Base-by-base conservation (phyloP, 2,888 invertebrate species). In the Caradrina kadenii region DNA sequence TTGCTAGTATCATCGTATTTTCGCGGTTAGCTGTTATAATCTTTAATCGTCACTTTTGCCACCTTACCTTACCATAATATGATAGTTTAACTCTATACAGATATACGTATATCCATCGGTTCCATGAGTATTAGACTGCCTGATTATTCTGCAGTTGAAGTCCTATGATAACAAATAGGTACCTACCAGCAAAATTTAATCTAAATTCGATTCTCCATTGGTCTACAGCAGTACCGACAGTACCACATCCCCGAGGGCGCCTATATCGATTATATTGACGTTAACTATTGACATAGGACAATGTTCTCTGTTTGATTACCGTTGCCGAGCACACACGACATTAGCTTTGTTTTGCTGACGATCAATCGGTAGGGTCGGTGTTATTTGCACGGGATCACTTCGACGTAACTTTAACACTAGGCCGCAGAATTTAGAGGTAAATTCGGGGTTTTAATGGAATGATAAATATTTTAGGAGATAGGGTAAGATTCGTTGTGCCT, bases 351-450 rank as follows among this genome's bases (percentile, higher is more conserved):
- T 90, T 88, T 86, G 94, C 95, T 95, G 95, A 89, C 94, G 95
- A 92, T 93, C 91, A 88, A 90, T 91, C 94, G 92, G 93, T 87
- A 96, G 93, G 91, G 91, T 88, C 86, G 84, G 76, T 69, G 42
- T 83, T 93, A 89, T 93, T 93, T 93, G 90, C 86, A 87, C 73
- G 87, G 90, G 88, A 85, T 79, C 76, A 64, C 61, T 85, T 88
- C 88, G 87, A 86, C 75, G 76, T 83, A 86, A 88, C 86, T 90
- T 92, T 93, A 88, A 88, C 94, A 92, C 87, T 80, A 63, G 79
- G 61, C 76, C 84, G 93, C 85, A 88, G 92, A 90, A 95, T 95
- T 93, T 95, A 87, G 90, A 87, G 83, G 77, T 88, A 91, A 92
- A 92, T 89, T 90, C 86, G 61, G 83, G 75, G 85, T 90, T 91